Evolutionary conservation across 2,797 vertebrate species (phyloP).

Genomic region (Hippopotamyrus pictus): DNA sequence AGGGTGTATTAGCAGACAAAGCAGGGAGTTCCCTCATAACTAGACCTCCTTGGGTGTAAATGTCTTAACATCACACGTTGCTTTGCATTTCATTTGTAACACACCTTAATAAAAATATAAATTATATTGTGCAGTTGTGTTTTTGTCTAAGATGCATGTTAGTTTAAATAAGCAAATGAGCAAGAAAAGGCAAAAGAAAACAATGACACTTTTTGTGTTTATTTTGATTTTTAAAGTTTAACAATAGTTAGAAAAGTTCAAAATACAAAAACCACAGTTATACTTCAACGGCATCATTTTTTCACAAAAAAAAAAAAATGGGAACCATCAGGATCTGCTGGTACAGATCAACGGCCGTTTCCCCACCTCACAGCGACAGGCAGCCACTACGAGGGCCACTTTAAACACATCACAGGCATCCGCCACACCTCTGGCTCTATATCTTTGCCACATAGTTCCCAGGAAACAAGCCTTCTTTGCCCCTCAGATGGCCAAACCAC

Average conservation of each 20-base stretch:
- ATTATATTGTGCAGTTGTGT: neutral
- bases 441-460: slow-evolving; percentile 79
- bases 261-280: neutral
- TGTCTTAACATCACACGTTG: slow-evolving; percentile 6
- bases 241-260: neutral
- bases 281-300: neutral
- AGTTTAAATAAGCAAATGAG: neutral
- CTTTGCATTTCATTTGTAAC: slow-evolving; percentile 32
- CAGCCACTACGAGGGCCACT: neutral
- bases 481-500: slow-evolving; percentile 71
- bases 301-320: neutral
- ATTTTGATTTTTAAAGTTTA: neutral
- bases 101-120: slow-evolving; percentile 28
- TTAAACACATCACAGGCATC: neutral
- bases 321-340: neutral
- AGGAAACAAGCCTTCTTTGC: slow-evolving; percentile 73
- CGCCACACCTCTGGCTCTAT: slow-evolving; percentile 32
- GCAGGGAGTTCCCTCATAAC: neutral
- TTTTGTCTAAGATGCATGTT: neutral
- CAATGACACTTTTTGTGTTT: neutral
- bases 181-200: neutral
- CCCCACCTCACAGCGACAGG: neutral
- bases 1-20: neutral
- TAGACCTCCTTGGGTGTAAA: neutral
- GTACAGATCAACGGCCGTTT: neutral